Base-by-base conservation (phyloP, 2,888 invertebrate species). In the Yponomeuta sedellus region DNA sequence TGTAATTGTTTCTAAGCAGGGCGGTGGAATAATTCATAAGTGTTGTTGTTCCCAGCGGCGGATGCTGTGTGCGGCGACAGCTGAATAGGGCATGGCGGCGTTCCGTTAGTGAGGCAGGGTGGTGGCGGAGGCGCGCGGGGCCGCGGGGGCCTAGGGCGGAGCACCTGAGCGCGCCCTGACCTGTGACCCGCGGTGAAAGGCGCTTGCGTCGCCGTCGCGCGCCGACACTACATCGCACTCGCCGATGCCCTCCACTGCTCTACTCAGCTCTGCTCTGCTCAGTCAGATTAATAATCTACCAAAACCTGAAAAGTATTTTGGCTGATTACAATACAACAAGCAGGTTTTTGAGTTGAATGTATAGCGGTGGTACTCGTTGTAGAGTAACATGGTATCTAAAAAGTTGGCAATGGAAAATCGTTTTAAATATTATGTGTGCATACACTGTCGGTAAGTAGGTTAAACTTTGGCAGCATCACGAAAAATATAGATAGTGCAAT, bases 141-240 rank as follows among this genome's bases (percentile, higher is more conserved):
- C 66, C 66, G 71, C 67, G 71, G 71, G 70, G 78, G 78, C 81
- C 80, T 72, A 71, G 88, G 88, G 89, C 88, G 88, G 88, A 86
- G 90, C 90, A 87, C 90, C 90, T 86, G 88, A 90, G 90, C 83
- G 89, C 90, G 89, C 90, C 90, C 90, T 91, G 90, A 90, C 90
- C 90, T 88, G 77, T 86, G 90, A 91, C 90, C 90, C 75, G 87
- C 81, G 87, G 90, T 91, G 90, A 91, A 90, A 91, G 90, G 90
- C 88, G 88, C 87, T 75, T 82, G 86, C 65, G 62, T 56, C 65
- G 59, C 65, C 52, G 34, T 59, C 39, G 44, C 44, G 44, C 61
- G 64, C 66, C 72, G 70, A 11, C 66, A 39, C 59, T 16, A 59
- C 65, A 61, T 25, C 61, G 40, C 61, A 68, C 71, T 69, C 73